Evolutionary conservation across 2,888 invertebrate genomes (phyloP).

Genomic region (Hemaris fuciformis): DNA sequence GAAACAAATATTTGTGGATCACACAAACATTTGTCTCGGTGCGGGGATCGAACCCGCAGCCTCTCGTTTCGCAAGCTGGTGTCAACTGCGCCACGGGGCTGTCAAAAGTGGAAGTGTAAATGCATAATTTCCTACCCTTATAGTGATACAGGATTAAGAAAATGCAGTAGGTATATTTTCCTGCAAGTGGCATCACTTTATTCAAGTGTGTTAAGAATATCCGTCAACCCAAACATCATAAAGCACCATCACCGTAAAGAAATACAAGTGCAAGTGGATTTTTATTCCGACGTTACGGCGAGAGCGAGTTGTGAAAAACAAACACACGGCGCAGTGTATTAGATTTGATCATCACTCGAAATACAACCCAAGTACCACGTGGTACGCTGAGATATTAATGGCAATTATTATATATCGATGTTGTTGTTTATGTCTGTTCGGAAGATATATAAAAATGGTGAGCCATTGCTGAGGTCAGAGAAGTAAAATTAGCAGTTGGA

Average conservation of each 20-base stretch:
- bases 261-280: not conserved
- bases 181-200: no score
- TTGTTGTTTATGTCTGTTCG: not conserved
- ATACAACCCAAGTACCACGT: not conserved
- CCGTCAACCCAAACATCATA: not conserved
- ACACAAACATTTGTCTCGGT: no score
- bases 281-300: constrained; percentile 1
- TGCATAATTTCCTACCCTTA: no score
- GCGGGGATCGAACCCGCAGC: no score
- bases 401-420: not conserved
- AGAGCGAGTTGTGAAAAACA: not conserved
- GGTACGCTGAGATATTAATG: not conserved
- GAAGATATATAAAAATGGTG: not conserved
- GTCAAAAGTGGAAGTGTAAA: no score
- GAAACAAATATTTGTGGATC: no score
- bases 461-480: not conserved
- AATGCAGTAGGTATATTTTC: no score
- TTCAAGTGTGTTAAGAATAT: no score
- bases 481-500: not conserved
- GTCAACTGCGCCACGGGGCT: no score
- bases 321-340: not conserved
- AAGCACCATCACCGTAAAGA: not conserved
- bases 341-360: not conserved
- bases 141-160: no score
- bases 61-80: no score